phyloP scores from a whole-genome alignment of 2,113 vertebrate species.

The Mesembrinibis cayennensis region DNA sequence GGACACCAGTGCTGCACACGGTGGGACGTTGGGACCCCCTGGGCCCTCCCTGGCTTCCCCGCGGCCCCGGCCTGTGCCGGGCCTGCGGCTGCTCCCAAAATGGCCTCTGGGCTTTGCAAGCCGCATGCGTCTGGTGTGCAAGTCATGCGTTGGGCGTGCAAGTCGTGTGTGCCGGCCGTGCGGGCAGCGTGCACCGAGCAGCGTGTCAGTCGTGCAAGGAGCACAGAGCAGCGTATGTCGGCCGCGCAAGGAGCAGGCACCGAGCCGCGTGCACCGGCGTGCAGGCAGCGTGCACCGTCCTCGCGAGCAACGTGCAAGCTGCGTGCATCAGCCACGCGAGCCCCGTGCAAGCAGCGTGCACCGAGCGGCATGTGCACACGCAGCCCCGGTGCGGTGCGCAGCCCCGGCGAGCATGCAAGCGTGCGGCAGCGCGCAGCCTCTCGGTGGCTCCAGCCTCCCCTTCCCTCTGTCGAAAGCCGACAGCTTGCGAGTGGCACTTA shows the following conservation, averaged over 20 bases:
- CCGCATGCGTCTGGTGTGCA: not conserved
- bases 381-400: too few relatives aligned
- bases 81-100: not conserved
- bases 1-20: too few relatives aligned
- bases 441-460: not conserved
- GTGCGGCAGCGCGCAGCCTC: not conserved
- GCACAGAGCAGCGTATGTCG: too few relatives aligned
- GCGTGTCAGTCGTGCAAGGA: not conserved
- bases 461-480: not conserved
- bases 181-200: not conserved
- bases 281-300: not conserved
- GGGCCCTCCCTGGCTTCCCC: not conserved
- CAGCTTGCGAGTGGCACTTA: conserved; percentile 59
- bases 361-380: not conserved
- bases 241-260: not conserved
- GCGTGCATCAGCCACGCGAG: not conserved
- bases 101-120: not conserved
- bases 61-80: accelerated
- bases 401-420: not conserved
- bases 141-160: not conserved
- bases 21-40: not conserved
- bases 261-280: not conserved
- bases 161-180: accelerated
- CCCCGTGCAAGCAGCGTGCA: not conserved
- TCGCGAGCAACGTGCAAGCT: accelerated